Evolutionary conservation across 2,888 invertebrate genomes (phyloP), one percentile per base, ranked within the genome.

Genomic region (Eremobia ochroleuca): DNA sequence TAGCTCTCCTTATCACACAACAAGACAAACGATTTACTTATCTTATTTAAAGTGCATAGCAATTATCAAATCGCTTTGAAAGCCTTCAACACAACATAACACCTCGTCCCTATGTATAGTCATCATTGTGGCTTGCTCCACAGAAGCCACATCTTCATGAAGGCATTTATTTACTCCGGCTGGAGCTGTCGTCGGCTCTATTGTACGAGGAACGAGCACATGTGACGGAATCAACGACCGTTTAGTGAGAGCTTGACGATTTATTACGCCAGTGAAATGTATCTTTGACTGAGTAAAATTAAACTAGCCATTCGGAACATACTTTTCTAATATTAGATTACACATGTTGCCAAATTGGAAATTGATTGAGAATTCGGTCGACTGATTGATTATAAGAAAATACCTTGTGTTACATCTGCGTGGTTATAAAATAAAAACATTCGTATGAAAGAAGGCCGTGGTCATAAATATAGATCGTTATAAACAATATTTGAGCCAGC

Each of bases 271-370:
- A 87, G 82, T 90, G 88, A 92, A 91, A 89, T 91, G 86, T 90
- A 88, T 87, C 88, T 91, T 91, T 90, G 88, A 88, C 90, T 90
- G 88, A 89, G 91, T 91, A 92, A 91, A 93, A 91, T 90, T 89
- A 85, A 91, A 87, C 87, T 85, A 89, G 77, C 85, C 85, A 87
- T 88, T 88, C 81, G 86, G 64, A 87, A 92, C 69, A 74, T 91
- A 88, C 85, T 91, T 91, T 88, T 92, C 92, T 94, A 93, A 92
- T 91, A 91, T 92, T 93, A 92, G 93, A 65, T 83, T 89, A 89
- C 87, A 91, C 89, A 87, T 86, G 85, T 88, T 94, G 94, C 94
- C 94, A 94, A 95, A 93, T 92, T 88, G 84, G 87, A 88, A 88
- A 87, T 91, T 90, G 87, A 92, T 92, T 88, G 81, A 86, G 77